These are phyloP conservation scores for Thripadectes ignobilis DNA, from an alignment of 2,797 vertebrate genomes.

Conservation along the genomic window DNA sequence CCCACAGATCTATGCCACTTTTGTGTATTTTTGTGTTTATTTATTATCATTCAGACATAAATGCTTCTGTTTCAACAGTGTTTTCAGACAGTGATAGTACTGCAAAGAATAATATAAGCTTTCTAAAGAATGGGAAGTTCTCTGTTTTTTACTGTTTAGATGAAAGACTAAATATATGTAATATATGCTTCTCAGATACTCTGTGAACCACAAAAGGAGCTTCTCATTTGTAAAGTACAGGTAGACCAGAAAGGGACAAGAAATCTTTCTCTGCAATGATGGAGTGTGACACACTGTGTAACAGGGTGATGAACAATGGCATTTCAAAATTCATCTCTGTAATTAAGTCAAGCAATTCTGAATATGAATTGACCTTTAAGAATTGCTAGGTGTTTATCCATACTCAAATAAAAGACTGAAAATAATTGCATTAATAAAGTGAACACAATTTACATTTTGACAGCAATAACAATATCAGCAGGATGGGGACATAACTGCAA, in stretches of 20 bases:
- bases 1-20: background rate
- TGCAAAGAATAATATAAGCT: background rate
- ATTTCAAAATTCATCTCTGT: constrained; percentile 23
- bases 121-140: background rate
- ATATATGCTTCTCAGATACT: background rate
- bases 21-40: background rate
- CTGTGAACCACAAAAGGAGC: background rate
- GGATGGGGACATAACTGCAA: background rate
- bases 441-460: background rate
- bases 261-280: background rate
- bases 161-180: background rate
- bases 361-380: constrained; percentile 28
- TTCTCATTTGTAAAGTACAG: background rate
- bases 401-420: background rate
- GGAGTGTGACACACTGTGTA: background rate
- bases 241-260: background rate
- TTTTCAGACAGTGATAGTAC: background rate
- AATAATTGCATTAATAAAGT: background rate
- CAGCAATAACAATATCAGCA: background rate
- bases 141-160: background rate
- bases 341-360: constrained; percentile 26
- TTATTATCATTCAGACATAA: background rate
- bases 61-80: background rate
- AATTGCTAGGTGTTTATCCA: background rate
- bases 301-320: background rate